A percentile compares a stretch with the other conserved stretches of the same genome.
These are phyloP conservation scores for Masticophis lateralis DNA, from an alignment of 2,797 vertebrate species.

Conservation along the genomic window DNA sequence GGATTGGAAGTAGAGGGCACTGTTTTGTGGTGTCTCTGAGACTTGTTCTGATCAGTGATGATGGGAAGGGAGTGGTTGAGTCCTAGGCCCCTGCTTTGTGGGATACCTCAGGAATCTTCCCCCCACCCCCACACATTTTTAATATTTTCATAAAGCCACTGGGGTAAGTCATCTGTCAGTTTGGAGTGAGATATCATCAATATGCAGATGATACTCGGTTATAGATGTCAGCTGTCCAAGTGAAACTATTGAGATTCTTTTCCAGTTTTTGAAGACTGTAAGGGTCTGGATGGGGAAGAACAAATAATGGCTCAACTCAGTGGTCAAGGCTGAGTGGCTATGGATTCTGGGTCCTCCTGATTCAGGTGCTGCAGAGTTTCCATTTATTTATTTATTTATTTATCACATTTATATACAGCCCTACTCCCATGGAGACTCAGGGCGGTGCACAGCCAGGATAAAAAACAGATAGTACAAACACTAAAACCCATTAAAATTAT, in stretches of 20 bases:
- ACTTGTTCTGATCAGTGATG: neutral
- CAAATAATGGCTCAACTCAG: neutral
- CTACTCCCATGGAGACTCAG: no score
- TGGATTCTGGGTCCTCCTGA: neutral
- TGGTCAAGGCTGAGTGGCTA: neutral
- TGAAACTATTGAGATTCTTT: neutral
- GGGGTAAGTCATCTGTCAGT: neutral
- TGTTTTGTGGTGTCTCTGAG: neutral
- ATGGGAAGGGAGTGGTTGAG: neutral
- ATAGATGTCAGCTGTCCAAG: neutral
- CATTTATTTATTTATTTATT: neutral
- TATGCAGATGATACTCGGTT: neutral
- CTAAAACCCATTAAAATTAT: no score
- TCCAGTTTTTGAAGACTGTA: neutral
- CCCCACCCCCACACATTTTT: neutral
- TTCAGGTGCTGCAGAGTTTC: neutral
- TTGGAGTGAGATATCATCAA: neutral
- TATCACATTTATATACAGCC: no score
- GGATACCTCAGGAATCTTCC: neutral
- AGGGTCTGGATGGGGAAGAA: neutral
- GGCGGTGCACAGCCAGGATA: no score
- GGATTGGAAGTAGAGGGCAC: neutral
- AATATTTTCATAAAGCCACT: neutral
- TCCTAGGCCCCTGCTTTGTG: neutral
- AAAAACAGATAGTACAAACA: no score